Percentiles rank a stretch among this genome's conserved stretches.
These are phyloP conservation scores for Toxotes chatareus DNA, from an alignment of 2,113 vertebrate genomes.

Conservation along the genomic window DNA sequence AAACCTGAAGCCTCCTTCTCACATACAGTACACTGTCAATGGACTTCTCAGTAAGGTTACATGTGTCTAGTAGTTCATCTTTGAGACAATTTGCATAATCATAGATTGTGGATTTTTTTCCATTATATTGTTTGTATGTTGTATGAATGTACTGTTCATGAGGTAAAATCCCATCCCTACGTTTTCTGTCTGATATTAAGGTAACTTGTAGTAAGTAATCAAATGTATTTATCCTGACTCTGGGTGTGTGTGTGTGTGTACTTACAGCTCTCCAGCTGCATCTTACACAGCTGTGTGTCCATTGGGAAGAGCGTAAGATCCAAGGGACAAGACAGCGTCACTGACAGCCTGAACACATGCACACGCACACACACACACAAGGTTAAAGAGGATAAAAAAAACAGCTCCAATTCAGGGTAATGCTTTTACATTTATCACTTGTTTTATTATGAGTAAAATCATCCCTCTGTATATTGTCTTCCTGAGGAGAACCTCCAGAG, in stretches of 20 bases:
- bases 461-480: too few relatives aligned
- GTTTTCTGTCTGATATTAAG: not conserved
- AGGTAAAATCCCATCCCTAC: not conserved
- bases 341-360: slow-evolving; percentile 89
- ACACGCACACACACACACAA: slow-evolving; percentile 19
- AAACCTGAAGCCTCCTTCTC: too few relatives aligned
- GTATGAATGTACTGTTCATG: not conserved
- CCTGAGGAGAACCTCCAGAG: too few relatives aligned
- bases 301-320: slow-evolving; percentile 96
- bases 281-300: slow-evolving; percentile 97
- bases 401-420: not conserved
- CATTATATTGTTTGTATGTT: too few relatives aligned
- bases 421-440: not conserved
- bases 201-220: too few relatives aligned
- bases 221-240: not conserved
- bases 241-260: slow-evolving; percentile 52
- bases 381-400: not conserved
- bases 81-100: too few relatives aligned
- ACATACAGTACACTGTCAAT: too few relatives aligned
- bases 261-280: slow-evolving; percentile 98
- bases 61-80: too few relatives aligned
- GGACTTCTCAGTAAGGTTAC: too few relatives aligned
- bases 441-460: not conserved
- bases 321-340: slow-evolving; percentile 95
- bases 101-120: too few relatives aligned